Base-by-base conservation (phyloP, 2,113 vertebrate genomes). In the Nibea albiflora region DNA sequence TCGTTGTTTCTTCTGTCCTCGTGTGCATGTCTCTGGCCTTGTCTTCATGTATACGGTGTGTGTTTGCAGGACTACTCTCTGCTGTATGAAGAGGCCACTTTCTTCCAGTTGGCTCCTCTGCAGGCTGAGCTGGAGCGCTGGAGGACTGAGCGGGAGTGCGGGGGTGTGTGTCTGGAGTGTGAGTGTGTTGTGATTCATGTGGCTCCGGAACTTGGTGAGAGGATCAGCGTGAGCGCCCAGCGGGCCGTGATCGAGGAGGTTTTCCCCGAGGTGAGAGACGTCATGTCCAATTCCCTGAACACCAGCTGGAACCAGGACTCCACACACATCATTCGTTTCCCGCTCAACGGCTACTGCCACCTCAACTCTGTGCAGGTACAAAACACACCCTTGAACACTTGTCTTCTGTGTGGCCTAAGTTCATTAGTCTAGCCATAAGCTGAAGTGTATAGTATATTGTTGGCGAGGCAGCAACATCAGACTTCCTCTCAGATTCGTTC, bases 71-170 rank as follows among this genome's bases (percentile, higher is more conserved):
- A 99, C 89, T 99, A 96, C 85, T 96, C 95, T 68, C 94, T 98
- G 92, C 92, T 99, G 88, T 98, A 97, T 67, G 98, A 99, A 95
- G 98, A 99, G 92, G 98, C 98, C 56, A 94, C 94, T 44, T 99
- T 98, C 87, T 99, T 98, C 92, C 97, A 99, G 91, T 96, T 99
- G 76, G 95, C 95, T 86, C 96, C 97, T 42, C 96, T 99, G 94
- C 94, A 97, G 79, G 91, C 94, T 9, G 97, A 97, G 91, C 95
- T 99, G 93, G 96, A 97, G 78, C 94, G 94, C 86, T 98, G 98
- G 98, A 96, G 95, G 85, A 95, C 96, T 42, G 96, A 98, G 88
- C 94, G 92, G 76, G 96, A 98, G 79, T 89, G 90, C 1, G 88
- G 92, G 46, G 91, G 93, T 0, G 93, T 94, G 80, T 96, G 95